A percentile compares a stretch with the other conserved stretches of the same genome.
phyloP scores from a whole-genome alignment of 2,113 vertebrate species.

The Archocentrus centrarchus region DNA sequence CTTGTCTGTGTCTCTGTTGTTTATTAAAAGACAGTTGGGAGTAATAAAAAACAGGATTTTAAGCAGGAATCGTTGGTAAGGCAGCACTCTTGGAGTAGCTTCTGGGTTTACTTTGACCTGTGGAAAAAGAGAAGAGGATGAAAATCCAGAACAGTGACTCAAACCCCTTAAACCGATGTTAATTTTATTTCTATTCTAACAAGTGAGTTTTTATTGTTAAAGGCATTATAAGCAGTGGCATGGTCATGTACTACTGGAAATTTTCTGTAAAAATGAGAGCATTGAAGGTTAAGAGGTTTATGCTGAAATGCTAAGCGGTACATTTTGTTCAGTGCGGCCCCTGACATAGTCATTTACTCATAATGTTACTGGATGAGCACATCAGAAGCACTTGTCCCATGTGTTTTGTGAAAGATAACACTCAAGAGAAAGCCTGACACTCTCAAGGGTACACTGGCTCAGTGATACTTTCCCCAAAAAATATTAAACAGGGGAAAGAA shows the following conservation, averaged over 20 bases:
- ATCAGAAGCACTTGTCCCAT: constrained; percentile 30
- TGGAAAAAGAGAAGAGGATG: constrained; percentile 1
- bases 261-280: neutral
- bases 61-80: constrained; percentile 58
- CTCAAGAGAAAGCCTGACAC: constrained; percentile 18
- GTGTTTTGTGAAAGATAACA: constrained; percentile 37
- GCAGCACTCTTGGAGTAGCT: constrained; percentile 50
- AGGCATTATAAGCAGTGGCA: neutral
- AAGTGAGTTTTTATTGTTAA: neutral
- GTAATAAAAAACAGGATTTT: constrained; percentile 43
- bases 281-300: constrained; percentile 24
- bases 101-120: constrained; percentile 77
- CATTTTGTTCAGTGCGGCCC: constrained; percentile 26
- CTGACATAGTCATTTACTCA: constrained; percentile 29
- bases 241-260: neutral
- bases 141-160: neutral
- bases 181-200: neutral
- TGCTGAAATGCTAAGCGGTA: constrained; percentile 12
- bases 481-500: neutral
- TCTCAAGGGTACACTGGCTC: neutral
- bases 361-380: constrained; percentile 37
- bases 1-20: constrained; percentile 37
- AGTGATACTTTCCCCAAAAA: neutral
- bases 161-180: neutral
- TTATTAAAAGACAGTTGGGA: constrained; percentile 40